These are phyloP conservation scores for Pantelozetes paolii DNA, from an alignment of 2,888 invertebrate species.

Conservation along the genomic window DNA sequence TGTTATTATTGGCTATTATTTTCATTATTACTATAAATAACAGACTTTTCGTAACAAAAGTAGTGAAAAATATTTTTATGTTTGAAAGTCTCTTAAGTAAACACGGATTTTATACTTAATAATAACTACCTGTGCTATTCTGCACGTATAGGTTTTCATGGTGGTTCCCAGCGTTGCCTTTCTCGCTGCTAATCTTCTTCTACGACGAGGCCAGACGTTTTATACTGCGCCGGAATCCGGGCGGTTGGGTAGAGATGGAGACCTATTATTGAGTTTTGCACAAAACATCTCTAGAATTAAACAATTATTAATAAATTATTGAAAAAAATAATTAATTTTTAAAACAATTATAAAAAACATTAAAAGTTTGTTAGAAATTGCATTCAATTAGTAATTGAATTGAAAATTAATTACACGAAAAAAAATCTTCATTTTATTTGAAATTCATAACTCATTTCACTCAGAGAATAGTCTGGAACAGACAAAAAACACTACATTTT, in stretches of 20 bases:
- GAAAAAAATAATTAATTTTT: background rate
- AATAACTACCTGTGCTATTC: too few species aligned
- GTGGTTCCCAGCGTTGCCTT: conserved; percentile 98
- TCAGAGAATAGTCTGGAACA: too few species aligned
- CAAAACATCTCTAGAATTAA: background rate
- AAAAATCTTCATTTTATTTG: background rate
- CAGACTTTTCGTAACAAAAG: too few species aligned
- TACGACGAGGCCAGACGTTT: conserved; percentile 97
- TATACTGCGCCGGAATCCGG: conserved; percentile 93
- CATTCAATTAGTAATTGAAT: background rate
- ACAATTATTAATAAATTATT: background rate
- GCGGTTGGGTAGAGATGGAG: conserved; percentile 98
- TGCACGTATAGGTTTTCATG: conserved; percentile 74
- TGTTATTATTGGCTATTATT: too few species aligned
- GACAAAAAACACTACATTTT: background rate
- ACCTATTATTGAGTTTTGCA: conserved; percentile 69
- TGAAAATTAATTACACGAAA: background rate
- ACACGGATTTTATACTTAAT: too few species aligned
- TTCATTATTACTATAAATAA: too few species aligned
- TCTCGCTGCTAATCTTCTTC: conserved; percentile 96
- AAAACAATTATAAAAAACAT: too few species aligned
- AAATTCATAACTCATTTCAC: too few species aligned
- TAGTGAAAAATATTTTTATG: too few species aligned
- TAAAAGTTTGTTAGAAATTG: background rate
- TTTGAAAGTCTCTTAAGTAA: too few species aligned